phyloP scores from a whole-genome alignment of 1,140 invertebrate genomes.

The Drosophila leontia region DNA sequence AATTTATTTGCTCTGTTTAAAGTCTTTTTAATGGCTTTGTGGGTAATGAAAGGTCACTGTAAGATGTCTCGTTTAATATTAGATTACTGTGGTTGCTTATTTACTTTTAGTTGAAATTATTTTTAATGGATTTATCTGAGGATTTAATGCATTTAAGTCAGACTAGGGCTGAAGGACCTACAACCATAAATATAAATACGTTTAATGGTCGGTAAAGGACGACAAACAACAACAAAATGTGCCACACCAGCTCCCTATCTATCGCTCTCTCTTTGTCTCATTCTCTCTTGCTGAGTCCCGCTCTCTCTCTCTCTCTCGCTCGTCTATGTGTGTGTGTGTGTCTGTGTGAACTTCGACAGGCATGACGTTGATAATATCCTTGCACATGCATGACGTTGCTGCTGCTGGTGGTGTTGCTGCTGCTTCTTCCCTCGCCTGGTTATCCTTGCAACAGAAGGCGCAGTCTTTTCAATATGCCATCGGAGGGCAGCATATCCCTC shows the following conservation, averaged over 20 bases:
- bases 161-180: conserved; percentile 26
- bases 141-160: conserved; percentile 63
- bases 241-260: conserved; percentile 39
- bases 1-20: conserved; percentile 51
- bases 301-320: conserved; percentile 7
- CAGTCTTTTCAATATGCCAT: conserved; percentile 66
- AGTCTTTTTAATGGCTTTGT: conserved; percentile 8
- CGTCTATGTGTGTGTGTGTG: conserved; percentile 10
- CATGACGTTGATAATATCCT: conserved; percentile 84
- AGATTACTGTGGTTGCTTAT: conserved; percentile 18
- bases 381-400: conserved; percentile 81
- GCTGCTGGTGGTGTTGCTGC: conserved; percentile 33
- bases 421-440: conserved; percentile 26
- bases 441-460: conserved; percentile 70
- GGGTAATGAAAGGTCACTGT: background rate
- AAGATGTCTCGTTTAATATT: background rate
- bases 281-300: background rate
- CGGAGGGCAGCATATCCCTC: conserved; percentile 11
- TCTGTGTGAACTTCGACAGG: conserved; percentile 65
- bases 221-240: conserved; percentile 63
- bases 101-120: conserved; percentile 73
- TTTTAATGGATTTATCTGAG: conserved; percentile 70
- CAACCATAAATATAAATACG: conserved; percentile 72
- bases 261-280: conserved; percentile 6
- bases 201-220: conserved; percentile 65